Evolutionary conservation across 2,888 invertebrate species (phyloP).

Genomic region (Napeogenes inachia): DNA sequence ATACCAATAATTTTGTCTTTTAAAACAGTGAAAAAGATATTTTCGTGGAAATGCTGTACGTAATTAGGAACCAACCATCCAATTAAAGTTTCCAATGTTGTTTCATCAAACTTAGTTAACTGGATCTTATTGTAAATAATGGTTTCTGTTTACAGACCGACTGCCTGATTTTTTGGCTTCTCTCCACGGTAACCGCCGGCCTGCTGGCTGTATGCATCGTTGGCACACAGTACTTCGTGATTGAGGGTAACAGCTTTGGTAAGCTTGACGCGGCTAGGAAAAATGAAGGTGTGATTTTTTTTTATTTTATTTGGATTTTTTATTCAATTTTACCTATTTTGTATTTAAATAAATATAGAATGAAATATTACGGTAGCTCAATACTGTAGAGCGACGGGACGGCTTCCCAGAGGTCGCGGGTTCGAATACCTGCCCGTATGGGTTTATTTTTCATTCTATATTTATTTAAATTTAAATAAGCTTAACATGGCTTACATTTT

Average conservation of each 20-base stretch:
- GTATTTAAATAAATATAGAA: too few species aligned
- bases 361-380: too few species aligned
- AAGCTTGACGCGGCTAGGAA: slow-evolving; percentile 67
- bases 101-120: slow-evolving; percentile 6
- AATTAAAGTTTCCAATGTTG: slow-evolving; percentile 4
- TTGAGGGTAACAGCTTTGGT: slow-evolving; percentile 81
- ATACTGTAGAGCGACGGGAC: too few species aligned
- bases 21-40: too few species aligned
- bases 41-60: too few species aligned
- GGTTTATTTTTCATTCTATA: too few species aligned
- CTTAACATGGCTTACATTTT: too few species aligned
- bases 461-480: too few species aligned
- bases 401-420: too few species aligned
- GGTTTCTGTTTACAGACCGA: slow-evolving; percentile 72
- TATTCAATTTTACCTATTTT: slow-evolving; percentile 19
- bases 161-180: slow-evolving; percentile 79
- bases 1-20: too few species aligned
- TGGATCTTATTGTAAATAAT: slow-evolving; percentile 14
- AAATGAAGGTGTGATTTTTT: slow-evolving; percentile 68
- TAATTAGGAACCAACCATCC: neutral
- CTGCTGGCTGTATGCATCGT: slow-evolving; percentile 79
- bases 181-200: slow-evolving; percentile 81
- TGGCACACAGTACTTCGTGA: slow-evolving; percentile 82
- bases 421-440: too few species aligned
- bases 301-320: slow-evolving; percentile 37